These are phyloP conservation scores for Lithophane semibrunnea DNA, from an alignment of 2,888 invertebrate genomes.

Conservation along the genomic window DNA sequence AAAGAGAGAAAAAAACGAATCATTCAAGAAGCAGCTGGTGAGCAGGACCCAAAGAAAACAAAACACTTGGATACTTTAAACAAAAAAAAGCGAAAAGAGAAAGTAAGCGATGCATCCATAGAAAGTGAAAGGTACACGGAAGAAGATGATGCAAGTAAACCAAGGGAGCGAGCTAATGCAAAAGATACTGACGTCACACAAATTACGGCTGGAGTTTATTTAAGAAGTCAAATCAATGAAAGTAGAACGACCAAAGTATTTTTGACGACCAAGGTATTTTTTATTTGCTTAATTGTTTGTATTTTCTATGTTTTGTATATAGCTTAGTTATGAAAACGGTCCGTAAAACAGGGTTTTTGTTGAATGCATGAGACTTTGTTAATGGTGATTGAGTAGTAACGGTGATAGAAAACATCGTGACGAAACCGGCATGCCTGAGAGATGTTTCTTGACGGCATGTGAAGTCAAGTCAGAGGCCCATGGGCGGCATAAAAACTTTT, in stretches of 20 bases:
- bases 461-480: too few relatives aligned
- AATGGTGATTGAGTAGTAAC: too few relatives aligned
- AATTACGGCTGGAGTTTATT: slow-evolving; percentile 5
- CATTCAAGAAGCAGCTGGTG: slow-evolving; percentile 23
- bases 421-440: too few relatives aligned
- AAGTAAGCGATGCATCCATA: too few relatives aligned
- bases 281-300: background rate
- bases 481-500: too few relatives aligned
- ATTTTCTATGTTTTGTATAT: background rate
- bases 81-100: too few relatives aligned
- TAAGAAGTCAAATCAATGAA: slow-evolving; percentile 11
- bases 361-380: background rate
- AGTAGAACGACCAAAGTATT: background rate
- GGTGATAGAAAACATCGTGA: too few relatives aligned
- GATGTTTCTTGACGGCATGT: too few relatives aligned
- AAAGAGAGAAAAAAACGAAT: slow-evolving; percentile 21
- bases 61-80: slow-evolving; percentile 27
- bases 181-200: background rate
- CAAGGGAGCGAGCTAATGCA: slow-evolving; percentile 61
- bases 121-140: background rate
- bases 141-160: slow-evolving; percentile 62
- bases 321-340: background rate
- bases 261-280: background rate
- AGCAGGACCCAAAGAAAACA: slow-evolving; percentile 26
- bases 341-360: background rate